These are phyloP conservation scores for Heterodera filipjevi DNA, from an alignment of 2,888 invertebrate genomes.

Conservation along the genomic window DNA sequence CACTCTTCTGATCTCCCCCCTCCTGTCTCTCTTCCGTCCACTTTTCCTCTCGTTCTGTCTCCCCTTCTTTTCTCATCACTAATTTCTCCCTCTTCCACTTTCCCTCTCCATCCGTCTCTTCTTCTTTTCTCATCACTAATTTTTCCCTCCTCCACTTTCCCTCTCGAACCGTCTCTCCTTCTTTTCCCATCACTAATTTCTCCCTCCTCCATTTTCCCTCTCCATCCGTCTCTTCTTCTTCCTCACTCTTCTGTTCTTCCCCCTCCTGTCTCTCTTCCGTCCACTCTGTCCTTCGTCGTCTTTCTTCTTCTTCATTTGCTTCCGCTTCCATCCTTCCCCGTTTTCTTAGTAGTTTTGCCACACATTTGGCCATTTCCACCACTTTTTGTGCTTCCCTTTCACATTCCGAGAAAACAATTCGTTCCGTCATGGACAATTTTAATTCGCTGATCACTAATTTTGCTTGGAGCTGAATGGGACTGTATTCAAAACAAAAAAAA, in stretches of 20 bases:
- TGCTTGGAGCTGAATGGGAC: constrained; percentile 47
- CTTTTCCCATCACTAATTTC: no score
- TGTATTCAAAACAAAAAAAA: neutral
- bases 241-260: neutral
- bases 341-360: constrained; percentile 35
- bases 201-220: neutral
- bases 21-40: neutral
- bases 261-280: neutral
- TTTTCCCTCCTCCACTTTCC: neutral
- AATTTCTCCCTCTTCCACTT: neutral
- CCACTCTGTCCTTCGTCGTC: neutral
- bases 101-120: no score
- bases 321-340: neutral
- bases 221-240: no score
- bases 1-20: neutral
- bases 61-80: no score
- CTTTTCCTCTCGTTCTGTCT: neutral
- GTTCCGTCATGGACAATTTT: constrained; percentile 46
- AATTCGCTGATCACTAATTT: constrained; percentile 30
- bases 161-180: neutral
- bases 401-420: constrained; percentile 54
- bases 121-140: neutral
- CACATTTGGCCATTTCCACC: constrained; percentile 51
- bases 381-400: constrained; percentile 47
- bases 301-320: neutral